These are phyloP conservation scores for Apoderus coryli DNA, from an alignment of 2,888 invertebrate species.

Conservation along the genomic window DNA sequence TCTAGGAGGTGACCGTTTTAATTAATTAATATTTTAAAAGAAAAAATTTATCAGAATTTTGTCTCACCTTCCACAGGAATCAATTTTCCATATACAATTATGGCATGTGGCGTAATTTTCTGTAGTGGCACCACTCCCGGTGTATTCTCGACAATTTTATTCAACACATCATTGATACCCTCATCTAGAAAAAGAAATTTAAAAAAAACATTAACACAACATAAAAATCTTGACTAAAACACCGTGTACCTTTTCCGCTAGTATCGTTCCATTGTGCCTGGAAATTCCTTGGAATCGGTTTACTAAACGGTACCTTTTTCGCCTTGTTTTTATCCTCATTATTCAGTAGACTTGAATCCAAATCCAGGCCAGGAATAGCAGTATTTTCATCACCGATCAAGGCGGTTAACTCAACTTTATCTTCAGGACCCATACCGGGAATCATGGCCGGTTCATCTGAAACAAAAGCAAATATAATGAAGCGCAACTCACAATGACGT, in stretches of 20 bases:
- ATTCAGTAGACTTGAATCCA: slow-evolving; percentile 44
- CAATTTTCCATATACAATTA: slow-evolving; percentile 71
- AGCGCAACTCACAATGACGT: too few relatives aligned
- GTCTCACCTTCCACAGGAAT: slow-evolving; percentile 59
- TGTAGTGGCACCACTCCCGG: slow-evolving; percentile 66
- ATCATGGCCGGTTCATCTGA: slow-evolving; percentile 63
- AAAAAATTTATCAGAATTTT: too few relatives aligned
- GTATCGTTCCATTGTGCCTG: slow-evolving; percentile 94
- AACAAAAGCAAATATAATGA: too few relatives aligned
- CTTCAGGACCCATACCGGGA: slow-evolving; percentile 98
- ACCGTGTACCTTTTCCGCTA: slow-evolving; percentile 17
- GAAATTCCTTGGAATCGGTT: slow-evolving; percentile 91
- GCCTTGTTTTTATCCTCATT: slow-evolving; percentile 56
- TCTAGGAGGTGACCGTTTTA: too few relatives aligned
- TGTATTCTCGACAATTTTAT: slow-evolving; percentile 61
- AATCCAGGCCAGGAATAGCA: slow-evolving; percentile 76
- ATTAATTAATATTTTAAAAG: too few relatives aligned
- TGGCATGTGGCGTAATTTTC: slow-evolving; percentile 64
- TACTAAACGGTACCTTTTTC: slow-evolving; percentile 84
- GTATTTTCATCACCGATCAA: slow-evolving; percentile 68
- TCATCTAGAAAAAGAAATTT: slow-evolving; percentile 28
- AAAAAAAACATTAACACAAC: slow-evolving; percentile 5
- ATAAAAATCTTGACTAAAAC: slow-evolving; percentile 5
- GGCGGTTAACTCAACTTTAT: slow-evolving; percentile 65
- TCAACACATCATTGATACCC: slow-evolving; percentile 49